Conservation (phyloP, 2,797 vertebrate genomes). For the Coilia nasus region DNA sequence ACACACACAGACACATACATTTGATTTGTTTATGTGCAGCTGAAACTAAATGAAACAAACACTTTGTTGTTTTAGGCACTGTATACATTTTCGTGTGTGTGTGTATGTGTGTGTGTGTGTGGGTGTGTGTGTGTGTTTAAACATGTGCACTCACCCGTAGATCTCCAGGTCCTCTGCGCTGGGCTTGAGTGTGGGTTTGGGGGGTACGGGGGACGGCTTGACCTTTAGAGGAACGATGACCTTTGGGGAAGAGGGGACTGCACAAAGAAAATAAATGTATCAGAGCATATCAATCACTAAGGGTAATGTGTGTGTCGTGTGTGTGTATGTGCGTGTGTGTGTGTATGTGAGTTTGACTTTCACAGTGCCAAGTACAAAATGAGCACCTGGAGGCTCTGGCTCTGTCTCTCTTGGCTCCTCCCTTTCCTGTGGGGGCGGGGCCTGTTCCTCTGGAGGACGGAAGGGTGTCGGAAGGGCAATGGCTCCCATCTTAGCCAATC, state of each 20-base stretch:
- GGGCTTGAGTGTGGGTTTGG: constrained; percentile 74
- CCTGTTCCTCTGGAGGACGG: constrained; percentile 67
- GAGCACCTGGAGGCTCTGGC: constrained; percentile 66
- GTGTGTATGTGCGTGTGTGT: no score
- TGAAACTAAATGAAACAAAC: no score
- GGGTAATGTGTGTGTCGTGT: no score
- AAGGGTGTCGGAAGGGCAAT: constrained; percentile 90
- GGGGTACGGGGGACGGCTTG: constrained; percentile 51
- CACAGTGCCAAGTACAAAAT: neutral
- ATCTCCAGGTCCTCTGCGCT: constrained; percentile 88
- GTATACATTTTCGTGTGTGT: neutral
- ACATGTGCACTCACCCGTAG: constrained; percentile 80
- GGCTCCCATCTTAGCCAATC: constrained; percentile 88
- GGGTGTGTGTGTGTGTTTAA: neutral
- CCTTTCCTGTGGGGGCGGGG: constrained; percentile 67
- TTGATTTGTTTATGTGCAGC: no score
- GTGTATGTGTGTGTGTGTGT: neutral
- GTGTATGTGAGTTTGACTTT: neutral
- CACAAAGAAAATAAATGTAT: neutral
- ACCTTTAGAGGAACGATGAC: constrained; percentile 44
- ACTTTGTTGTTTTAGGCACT: neutral
- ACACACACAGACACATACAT: neutral
- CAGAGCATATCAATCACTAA: neutral
- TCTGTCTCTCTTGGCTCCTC: constrained; percentile 54
- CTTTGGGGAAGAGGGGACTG: constrained; percentile 53